Evolutionary conservation across 2,797 vertebrate genomes (phyloP).

Genomic region (Anolis apletophallus): DNA sequence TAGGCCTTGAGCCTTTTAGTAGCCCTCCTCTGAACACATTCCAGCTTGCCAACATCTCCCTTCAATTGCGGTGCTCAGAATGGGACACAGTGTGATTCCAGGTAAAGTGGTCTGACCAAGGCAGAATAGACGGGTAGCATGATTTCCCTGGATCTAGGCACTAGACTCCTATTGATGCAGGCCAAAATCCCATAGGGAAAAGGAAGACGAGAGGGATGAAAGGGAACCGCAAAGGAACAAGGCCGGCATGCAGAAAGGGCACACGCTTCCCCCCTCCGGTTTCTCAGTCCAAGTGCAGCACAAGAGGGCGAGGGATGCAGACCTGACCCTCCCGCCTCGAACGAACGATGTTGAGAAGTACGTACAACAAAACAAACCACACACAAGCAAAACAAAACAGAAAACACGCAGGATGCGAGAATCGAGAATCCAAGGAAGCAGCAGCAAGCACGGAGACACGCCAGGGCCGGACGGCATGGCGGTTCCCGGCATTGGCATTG

Average conservation of each 20-base stretch:
- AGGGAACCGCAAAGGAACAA: background rate
- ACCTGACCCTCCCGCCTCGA: background rate
- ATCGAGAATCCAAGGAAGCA: slow-evolving; percentile 28
- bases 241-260: slow-evolving; percentile 14
- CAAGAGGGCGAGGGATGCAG: slow-evolving; percentile 61
- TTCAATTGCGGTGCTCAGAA: too few relatives aligned
- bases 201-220: background rate
- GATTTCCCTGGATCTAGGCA: too few relatives aligned
- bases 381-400: background rate
- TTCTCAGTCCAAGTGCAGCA: background rate
- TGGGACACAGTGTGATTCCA: too few relatives aligned
- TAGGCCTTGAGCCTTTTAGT: too few relatives aligned
- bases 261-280: background rate
- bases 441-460: slow-evolving; percentile 54
- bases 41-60: too few relatives aligned
- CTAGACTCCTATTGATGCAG: too few relatives aligned
- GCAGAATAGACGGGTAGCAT: too few relatives aligned
- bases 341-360: slow-evolving; percentile 48
- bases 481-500: background rate
- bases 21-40: too few relatives aligned
- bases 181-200: too few relatives aligned
- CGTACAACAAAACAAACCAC: background rate
- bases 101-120: too few relatives aligned
- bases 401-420: slow-evolving; percentile 15
- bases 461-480: slow-evolving; percentile 39